Evolutionary conservation across 2,113 vertebrate species (phyloP).

Genomic region (Strix uralensis): DNA sequence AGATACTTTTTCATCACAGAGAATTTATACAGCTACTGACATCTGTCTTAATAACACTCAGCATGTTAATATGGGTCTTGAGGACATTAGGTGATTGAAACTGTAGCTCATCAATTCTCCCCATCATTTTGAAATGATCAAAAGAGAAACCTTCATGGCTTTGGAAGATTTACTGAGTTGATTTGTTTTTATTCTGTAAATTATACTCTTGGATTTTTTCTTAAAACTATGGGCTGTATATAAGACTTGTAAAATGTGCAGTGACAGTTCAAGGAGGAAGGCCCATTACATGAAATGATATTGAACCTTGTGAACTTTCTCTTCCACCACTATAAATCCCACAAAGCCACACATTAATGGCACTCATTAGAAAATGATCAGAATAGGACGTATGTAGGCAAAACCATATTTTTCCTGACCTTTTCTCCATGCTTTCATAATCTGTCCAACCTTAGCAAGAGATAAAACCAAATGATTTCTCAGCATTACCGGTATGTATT

Average conservation of each 20-base stretch:
- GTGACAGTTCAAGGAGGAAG: neutral
- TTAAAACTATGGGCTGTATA: neutral
- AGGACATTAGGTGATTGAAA: conserved; percentile 22
- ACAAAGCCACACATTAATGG: neutral
- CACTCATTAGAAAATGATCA: neutral
- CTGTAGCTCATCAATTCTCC: neutral
- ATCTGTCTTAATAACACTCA: conserved; percentile 52
- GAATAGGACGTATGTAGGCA: neutral
- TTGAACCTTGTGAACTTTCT: neutral
- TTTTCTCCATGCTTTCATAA: neutral
- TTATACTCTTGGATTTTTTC: neutral
- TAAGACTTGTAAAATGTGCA: neutral
- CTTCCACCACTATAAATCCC: neutral
- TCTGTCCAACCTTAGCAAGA: neutral
- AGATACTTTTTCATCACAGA: conserved; percentile 40
- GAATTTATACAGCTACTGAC: conserved; percentile 30
- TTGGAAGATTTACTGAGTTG: neutral
- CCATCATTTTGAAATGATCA: conserved; percentile 1
- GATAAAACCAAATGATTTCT: neutral
- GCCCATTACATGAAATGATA: neutral
- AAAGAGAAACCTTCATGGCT: neutral
- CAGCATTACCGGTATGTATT: neutral
- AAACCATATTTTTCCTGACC: neutral
- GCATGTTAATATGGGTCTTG: conserved; percentile 6
- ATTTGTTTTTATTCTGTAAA: neutral